A percentile compares a stretch with the other conserved stretches of the same genome.
Conservation (phyloP, 2,113 vertebrate genomes). For the Pterocles gutturalis region DNA sequence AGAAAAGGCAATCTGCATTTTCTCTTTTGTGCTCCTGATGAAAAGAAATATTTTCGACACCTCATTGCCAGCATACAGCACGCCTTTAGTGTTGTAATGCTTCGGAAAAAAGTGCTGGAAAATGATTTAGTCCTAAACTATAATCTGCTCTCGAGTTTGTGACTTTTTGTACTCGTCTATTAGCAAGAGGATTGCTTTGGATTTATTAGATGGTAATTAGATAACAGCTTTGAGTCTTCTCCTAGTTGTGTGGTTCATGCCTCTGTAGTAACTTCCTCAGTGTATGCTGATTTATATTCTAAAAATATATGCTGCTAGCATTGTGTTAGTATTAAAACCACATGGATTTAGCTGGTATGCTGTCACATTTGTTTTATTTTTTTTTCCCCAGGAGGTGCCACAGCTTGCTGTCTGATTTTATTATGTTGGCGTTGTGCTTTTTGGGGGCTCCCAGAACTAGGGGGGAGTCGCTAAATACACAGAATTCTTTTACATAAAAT, state of each 20-base stretch:
- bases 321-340: background rate
- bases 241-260: background rate
- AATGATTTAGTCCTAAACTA: background rate
- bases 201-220: background rate
- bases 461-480: background rate
- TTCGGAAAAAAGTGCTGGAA: background rate
- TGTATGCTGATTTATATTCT: background rate
- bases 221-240: background rate
- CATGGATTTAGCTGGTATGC: background rate
- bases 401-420: background rate
- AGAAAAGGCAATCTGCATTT: background rate
- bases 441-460: background rate
- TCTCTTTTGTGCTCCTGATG: background rate
- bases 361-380: background rate
- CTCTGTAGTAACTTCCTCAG: background rate
- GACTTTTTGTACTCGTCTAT: background rate
- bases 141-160: background rate
- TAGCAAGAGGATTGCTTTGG: background rate
- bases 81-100: background rate
- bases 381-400: background rate
- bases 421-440: background rate
- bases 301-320: fast-evolving
- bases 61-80: no score
- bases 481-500: background rate
- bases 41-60: background rate